Evolutionary conservation across 2,797 vertebrate genomes (phyloP), one percentile per base, ranked within the genome.

Genomic region (Microctenopoma stevenorrisi): DNA sequence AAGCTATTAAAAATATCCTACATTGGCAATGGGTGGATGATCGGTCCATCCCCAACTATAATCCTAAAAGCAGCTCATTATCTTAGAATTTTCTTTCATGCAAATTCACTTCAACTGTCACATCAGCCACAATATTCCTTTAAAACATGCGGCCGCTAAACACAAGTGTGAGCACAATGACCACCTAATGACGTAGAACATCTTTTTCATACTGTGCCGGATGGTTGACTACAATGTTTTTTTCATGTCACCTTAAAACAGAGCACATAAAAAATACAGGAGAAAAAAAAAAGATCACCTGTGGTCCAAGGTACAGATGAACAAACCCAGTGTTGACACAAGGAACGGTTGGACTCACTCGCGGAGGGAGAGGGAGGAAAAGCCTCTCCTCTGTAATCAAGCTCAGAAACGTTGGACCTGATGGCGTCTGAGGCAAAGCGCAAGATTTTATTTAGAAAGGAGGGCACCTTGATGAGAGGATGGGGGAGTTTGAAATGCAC

Each of bases 241-340:
- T 70, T 60, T 81, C 78, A 84, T 85, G 81, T 74, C 55, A 44
- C 62, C 49, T 57, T 60, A 79, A 33, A 57, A 70, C 22, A 54
- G 49, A 52, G 59, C 61, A 64, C 63, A 66, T 69, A 64, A 75
- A 76, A 76, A 55, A 61, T 43, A 64, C 48, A 50, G 57, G 22
- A 66, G 56, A 71, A 83, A 38, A 54, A 73, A 18, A 22, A 22
- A 75, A 44, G 69, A 72, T 54, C 62, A 53, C 53, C 53, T 63
- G 64, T 22, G 76, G 76, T 79, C 72, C 71, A 83, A 87, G 65
- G 81, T 83, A 82, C 69, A 84, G 74, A 68, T 30, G 52, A 82
- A 79, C 57, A 64, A 83, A 72, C 72, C 68, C 47, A 30, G 44
- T 91, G 81, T 85, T 88, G 83, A 91, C 87, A 80, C 55, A 84